A percentile compares a stretch with the other conserved stretches of the same genome.
phyloP scores from a whole-genome alignment of 2,113 vertebrate genomes.

The Propithecus coquereli region DNA sequence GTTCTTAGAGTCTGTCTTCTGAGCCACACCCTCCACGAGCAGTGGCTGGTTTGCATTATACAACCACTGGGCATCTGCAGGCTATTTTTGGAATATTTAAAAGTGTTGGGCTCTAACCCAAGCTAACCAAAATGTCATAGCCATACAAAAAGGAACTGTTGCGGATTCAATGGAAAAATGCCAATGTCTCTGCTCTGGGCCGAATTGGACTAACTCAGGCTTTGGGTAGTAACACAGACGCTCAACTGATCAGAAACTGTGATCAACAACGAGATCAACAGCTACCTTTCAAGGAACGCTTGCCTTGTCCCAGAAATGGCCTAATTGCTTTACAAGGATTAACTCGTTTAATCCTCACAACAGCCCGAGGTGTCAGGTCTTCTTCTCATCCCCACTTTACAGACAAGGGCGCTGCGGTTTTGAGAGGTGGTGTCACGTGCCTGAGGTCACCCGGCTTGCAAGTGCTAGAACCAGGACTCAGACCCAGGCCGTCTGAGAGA shows the following conservation, averaged over 20 bases:
- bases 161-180: not conserved
- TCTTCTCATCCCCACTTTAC: not conserved
- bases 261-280: not conserved
- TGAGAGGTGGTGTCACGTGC: not conserved
- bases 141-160: not conserved
- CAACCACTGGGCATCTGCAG: not conserved
- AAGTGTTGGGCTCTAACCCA: not conserved
- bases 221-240: not conserved
- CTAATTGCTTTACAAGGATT: not conserved
- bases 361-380: not conserved
- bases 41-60: not conserved
- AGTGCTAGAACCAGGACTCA: not conserved
- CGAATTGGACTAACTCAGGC: not conserved
- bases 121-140: not conserved
- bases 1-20: not conserved
- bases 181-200: not conserved
- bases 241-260: not conserved
- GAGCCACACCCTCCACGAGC: not conserved
- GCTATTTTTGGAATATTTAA: slow-evolving; percentile 12
- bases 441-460: not conserved
- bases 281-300: not conserved
- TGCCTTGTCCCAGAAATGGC: not conserved
- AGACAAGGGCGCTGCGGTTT: not conserved
- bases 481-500: not conserved
- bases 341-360: not conserved